Conservation (phyloP, 2,888 invertebrate species). For the Caenorhabditis sinica region DNA sequence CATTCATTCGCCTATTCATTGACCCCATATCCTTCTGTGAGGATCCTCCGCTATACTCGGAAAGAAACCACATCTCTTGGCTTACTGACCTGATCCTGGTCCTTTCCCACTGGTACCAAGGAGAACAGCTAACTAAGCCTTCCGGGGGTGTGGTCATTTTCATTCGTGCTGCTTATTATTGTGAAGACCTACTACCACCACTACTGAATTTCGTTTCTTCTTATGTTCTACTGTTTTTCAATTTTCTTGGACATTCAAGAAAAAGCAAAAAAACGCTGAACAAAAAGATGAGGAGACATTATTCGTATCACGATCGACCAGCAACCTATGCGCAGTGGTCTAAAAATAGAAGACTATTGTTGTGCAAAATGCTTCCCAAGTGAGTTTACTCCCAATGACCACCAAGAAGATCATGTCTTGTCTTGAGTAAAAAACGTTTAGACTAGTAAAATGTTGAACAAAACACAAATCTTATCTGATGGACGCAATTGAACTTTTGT, state of each 20-base stretch:
- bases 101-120: neutral
- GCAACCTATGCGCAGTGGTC: slow-evolving; percentile 66
- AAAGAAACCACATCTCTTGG: slow-evolving; percentile 20
- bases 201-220: slow-evolving; percentile 4
- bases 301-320: slow-evolving; percentile 67
- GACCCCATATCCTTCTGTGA: slow-evolving; percentile 44
- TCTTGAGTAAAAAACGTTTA: neutral
- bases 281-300: slow-evolving; percentile 58
- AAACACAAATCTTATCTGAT: slow-evolving; percentile 21
- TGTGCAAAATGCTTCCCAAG: slow-evolving; percentile 71
- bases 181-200: slow-evolving; percentile 9
- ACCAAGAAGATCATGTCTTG: slow-evolving; percentile 29
- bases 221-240: slow-evolving; percentile 6
- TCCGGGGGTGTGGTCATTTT: slow-evolving; percentile 24
- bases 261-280: neutral
- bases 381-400: slow-evolving; percentile 58
- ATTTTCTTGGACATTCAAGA: slow-evolving; percentile 28
- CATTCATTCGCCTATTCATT: slow-evolving; percentile 59
- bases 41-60: neutral
- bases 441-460: neutral
- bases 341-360: slow-evolving; percentile 66
- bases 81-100: slow-evolving; percentile 12
- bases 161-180: slow-evolving; percentile 28
- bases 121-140: slow-evolving; percentile 40
- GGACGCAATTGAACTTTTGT: slow-evolving; percentile 7